These are phyloP conservation scores for Drosophila acutilabella DNA, from an alignment of 2,888 invertebrate genomes.

Conservation along the genomic window DNA sequence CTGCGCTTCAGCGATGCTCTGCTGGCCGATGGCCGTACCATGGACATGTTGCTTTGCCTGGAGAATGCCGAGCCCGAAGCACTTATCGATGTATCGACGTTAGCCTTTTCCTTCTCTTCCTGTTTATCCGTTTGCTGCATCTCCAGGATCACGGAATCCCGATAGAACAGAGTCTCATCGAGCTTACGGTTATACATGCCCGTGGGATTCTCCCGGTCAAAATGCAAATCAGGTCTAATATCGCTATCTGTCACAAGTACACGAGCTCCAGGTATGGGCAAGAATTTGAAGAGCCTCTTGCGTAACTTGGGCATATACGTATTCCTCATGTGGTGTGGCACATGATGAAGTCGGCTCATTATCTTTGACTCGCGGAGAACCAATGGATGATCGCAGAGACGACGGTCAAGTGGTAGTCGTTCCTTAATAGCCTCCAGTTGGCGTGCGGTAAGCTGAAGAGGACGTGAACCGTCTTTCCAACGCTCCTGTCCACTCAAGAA, in stretches of 20 bases:
- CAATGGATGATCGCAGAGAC: conserved; percentile 67
- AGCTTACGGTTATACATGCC: conserved; percentile 56
- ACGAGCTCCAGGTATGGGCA: conserved; percentile 76
- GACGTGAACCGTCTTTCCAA: conserved; percentile 69
- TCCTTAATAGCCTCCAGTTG: conserved; percentile 65
- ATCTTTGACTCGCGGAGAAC: conserved; percentile 46
- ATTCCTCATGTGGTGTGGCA: conserved; percentile 68
- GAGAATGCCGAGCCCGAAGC: background rate
- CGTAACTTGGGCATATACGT: conserved; percentile 68
- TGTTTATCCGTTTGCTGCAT: conserved; percentile 6
- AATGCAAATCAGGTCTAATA: conserved; percentile 57
- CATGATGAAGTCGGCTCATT: conserved; percentile 50
- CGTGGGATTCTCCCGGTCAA: conserved; percentile 57
- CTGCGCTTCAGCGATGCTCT: background rate
- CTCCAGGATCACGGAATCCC: conserved; percentile 45
- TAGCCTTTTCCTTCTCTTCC: rapidly evolving
- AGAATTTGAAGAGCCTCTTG: conserved; percentile 79
- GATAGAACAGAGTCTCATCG: conserved; percentile 49
- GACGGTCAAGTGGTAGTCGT: conserved; percentile 64
- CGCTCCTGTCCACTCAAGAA: conserved; percentile 82
- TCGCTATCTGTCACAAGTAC: conserved; percentile 76
- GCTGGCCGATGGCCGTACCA: conserved; percentile 2
- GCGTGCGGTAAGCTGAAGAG: conserved; percentile 50
- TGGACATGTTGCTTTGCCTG: background rate
- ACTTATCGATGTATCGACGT: background rate